Base-by-base conservation (phyloP, 2,113 vertebrate species). In the Nycticryphes semicollaris region DNA sequence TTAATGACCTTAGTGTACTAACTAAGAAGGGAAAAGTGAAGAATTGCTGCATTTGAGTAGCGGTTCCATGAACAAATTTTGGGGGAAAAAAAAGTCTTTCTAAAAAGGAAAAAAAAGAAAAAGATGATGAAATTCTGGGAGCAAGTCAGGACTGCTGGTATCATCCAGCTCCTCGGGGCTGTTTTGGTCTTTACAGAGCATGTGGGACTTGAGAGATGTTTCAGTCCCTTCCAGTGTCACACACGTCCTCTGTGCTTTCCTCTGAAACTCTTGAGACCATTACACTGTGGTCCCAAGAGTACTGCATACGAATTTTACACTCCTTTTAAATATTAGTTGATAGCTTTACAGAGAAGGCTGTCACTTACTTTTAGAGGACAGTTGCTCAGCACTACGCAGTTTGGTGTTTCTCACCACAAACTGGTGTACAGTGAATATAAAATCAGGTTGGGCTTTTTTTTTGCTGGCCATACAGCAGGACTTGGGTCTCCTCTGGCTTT, bases 1-100 rank as follows among this genome's bases (percentile, higher is more conserved):
- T n/a, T 28, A 20, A 41, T 1, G 0, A 33, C 20, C 23, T 17
- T 2, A 6, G 9, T 3, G 7, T 2, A 21, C 51, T 13, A 33
- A 62, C 8, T 12, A 43, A 30, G 37, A 15, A 14, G 23, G 51
- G 37, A 60, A 35, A 16, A 8, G 13, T 73, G 33, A 39, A 56
- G 50, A 80, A 13, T 0, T 25, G 33, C 31, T 80, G 66, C 27
- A 39, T 41, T 37, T 69, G 41, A 56, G n/a, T 14, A 45, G 54
- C 24, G 27, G 41, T 28, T 75, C 43, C 54, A 21, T 19, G 41
- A 62, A 30, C 5, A 14, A 12, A 9, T 9, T 14, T 2, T 10
- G 14, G 37, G 9, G 4, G 2, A 5, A 9, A 18, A 28, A 28
- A 45, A 45, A 43, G 12, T 25, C 9, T 16, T 74, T 41, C 50